Base-by-base conservation (phyloP, 2,888 invertebrate species). In the Acleris laterana region DNA sequence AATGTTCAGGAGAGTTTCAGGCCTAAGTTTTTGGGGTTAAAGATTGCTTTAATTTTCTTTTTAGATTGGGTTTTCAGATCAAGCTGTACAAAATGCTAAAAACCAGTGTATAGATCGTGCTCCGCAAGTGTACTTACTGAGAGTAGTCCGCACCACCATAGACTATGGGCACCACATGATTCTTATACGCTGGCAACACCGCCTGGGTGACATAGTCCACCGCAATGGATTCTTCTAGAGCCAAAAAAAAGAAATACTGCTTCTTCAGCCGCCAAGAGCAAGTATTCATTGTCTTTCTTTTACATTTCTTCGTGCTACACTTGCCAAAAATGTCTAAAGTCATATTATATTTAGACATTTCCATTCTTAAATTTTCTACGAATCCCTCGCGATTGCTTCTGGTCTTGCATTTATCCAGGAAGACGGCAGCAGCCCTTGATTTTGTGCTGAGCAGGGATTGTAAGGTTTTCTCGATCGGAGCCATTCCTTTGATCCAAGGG, bases 181-280 rank as follows among this genome's bases (percentile, higher is more conserved):
- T 93, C 63, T 94, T 89, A 71, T 92, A 87, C 0, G 88, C 89
- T 71, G 89, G 85, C 78, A 94, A 93, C 70, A 96, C 94, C 74
- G 94, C 69, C 17, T 76, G 71, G 0, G 87, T 88, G 0, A 89
- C 69, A 69, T 75, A 90, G 71, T 88, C 88, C 93, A 78, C 79
- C 72, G 96, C 95, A 68, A 95, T 87, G 13, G 96, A 95, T 81
- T 96, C 96, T 82, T 96, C 96, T 76, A 96, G 94, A 1, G 94
- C 93, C 51, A 96, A 82, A 75, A 96, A 96, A 79, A 96, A 96
- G 77, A 94, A 96, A 80, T 96, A 96, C 62, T 94, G 88, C 53
- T 88, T 87, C 72, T 89, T 93, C 22, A 93, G 59, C 63, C 81
- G 87, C 74, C 82, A 86, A 63, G 85, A 85, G 69, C 89, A 91